Percentiles rank a stretch among this genome's conserved stretches.
Conservation (phyloP, 1,140 invertebrate genomes). For the Drosophila virilis region DNA sequence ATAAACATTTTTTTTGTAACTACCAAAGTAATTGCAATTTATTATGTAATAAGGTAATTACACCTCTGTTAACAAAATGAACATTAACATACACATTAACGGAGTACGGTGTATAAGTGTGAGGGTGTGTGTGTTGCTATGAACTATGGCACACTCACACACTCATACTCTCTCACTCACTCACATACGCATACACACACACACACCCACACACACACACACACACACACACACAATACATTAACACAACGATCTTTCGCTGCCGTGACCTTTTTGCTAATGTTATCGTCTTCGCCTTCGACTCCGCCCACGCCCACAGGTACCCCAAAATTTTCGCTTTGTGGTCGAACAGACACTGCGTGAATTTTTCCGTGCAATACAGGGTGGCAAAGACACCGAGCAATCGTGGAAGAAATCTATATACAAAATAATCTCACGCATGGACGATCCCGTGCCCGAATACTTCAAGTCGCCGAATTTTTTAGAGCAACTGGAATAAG, state of each 20-base stretch:
- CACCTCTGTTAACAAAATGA: constrained; percentile 13
- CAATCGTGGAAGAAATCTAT: constrained; percentile 99
- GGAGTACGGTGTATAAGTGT: constrained; percentile 12
- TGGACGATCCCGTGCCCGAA: constrained; percentile 99
- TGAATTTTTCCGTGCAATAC: constrained; percentile 99
- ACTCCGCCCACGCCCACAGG: constrained; percentile 87
- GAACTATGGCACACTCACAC: constrained; percentile 32
- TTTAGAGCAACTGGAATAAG: constrained; percentile 98
- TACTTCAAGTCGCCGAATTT: constrained; percentile 99
- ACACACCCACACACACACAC: constrained; percentile 21
- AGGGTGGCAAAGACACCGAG: constrained; percentile 97
- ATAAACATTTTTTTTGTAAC: neutral
- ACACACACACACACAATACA: constrained; percentile 3
- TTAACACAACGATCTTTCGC: constrained; percentile 19
- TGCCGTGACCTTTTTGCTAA: constrained; percentile 34
- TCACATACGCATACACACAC: constrained; percentile 25
- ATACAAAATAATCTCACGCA: constrained; percentile 99
- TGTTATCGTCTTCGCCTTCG: constrained; percentile 22
- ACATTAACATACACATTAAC: neutral
- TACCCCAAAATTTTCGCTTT: constrained; percentile 97
- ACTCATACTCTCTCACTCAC: constrained; percentile 36
- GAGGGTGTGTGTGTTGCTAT: constrained; percentile 15
- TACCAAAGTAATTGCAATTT: constrained; percentile 1
- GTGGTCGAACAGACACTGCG: constrained; percentile 98
- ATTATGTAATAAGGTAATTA: constrained; percentile 15